Evolutionary conservation across 2,888 invertebrate species (phyloP), one percentile per base, ranked within the genome.

Genomic region (Agrochola macilenta): DNA sequence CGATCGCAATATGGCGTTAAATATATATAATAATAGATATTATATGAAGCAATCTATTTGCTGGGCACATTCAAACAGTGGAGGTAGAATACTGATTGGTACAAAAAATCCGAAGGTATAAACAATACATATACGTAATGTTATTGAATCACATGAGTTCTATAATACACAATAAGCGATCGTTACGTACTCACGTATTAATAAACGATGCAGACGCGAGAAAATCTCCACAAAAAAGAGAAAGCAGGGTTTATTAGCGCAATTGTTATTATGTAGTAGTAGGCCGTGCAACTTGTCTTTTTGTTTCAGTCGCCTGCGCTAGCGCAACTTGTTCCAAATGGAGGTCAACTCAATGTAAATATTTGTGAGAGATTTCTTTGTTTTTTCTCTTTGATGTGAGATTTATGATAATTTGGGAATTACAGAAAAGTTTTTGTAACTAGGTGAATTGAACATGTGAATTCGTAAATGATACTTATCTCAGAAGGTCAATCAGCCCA

Each of bases 221-320:
- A 90, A 90, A 88, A 87, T 89, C 82, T 86, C 78, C 81, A 89
- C 87, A 89, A 90, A 83, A 91, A 91, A 90, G 90, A 89, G 92
- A 93, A 93, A 93, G 93, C 91, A 79, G 87, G 84, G 81, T 89
- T 92, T 89, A 89, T 88, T 90, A 91, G 82, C 88, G 87, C 89
- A 88, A 89, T 89, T 89, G 83, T 86, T 88, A 81, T 83, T 76
- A 81, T 81, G 82, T 81, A 64, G 76, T 81, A 69, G 87, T 86
- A 84, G 84, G 86, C 86, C 76, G 77, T 79, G 79, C 79, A 84
- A 82, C 79, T 76, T 87, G 82, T 57, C 69, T 79, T 74, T 82
- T 77, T 81, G 69, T 79, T 79, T 63, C 69, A 79, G 68, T 87
- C 68, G 64, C 71, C 70, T 76, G 69, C 72, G 73, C 78, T 35